phyloP scores from a whole-genome alignment of 2,797 vertebrate species.

The Miichthys miiuy region DNA sequence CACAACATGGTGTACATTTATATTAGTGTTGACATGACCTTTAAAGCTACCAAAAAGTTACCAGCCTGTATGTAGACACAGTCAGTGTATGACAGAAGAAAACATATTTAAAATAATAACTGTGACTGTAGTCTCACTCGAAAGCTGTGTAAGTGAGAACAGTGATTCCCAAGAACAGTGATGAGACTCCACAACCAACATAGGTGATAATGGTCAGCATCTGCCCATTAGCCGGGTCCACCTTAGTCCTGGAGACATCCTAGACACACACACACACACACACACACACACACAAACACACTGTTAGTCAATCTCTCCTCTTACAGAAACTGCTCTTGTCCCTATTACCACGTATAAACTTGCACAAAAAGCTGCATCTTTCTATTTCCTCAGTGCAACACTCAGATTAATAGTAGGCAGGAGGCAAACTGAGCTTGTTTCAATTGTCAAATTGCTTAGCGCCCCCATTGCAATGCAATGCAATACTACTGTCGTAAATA shows the following conservation, averaged over 20 bases:
- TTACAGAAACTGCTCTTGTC: not conserved
- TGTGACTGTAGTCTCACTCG: constrained; percentile 84
- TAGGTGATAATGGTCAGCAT: constrained; percentile 90
- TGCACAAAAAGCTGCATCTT: not conserved
- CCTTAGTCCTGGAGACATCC: constrained; percentile 85
- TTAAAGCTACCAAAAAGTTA: not conserved
- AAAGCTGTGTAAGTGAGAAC: constrained; percentile 89
- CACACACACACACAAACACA: constrained; percentile 1
- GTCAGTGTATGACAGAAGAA: not conserved
- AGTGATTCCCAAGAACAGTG: constrained; percentile 90
- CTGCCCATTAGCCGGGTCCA: constrained; percentile 79
- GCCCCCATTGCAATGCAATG: too few relatives aligned
- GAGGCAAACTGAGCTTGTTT: too few relatives aligned
- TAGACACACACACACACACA: constrained; percentile 57
- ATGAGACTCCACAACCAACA: constrained; percentile 90
- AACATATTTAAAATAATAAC: not conserved
- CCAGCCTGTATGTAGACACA: constrained; percentile 15
- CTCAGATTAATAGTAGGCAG: not conserved
- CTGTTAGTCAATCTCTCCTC: not conserved
- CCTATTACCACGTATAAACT: not conserved
- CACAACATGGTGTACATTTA: not conserved
- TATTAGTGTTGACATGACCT: not conserved
- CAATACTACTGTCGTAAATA: too few relatives aligned
- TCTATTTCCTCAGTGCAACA: not conserved
- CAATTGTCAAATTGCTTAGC: too few relatives aligned